Conservation (phyloP, 1,140 invertebrate species). For the Drosophila guanche region DNA sequence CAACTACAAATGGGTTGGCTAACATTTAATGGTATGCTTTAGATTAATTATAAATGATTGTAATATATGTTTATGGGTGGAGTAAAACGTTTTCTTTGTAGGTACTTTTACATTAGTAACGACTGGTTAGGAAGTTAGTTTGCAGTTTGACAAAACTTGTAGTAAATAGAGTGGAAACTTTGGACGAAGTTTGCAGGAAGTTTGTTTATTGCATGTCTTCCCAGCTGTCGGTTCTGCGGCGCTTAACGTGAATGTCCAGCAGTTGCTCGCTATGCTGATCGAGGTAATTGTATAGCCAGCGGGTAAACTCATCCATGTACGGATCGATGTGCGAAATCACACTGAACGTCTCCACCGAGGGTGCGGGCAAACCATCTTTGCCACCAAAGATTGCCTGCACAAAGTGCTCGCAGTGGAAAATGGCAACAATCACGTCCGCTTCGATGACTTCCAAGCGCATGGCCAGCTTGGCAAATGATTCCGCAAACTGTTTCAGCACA, state of each 20-base stretch:
- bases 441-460: conserved; percentile 64
- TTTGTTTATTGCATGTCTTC: background rate
- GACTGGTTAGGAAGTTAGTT: no score
- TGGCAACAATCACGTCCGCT: conserved; percentile 62
- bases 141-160: no score
- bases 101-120: no score
- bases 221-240: conserved; percentile 17
- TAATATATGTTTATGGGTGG: no score
- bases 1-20: no score
- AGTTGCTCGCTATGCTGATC: conserved; percentile 43
- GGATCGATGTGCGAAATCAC: conserved; percentile 60
- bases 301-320: conserved; percentile 61
- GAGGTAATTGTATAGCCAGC: conserved; percentile 61
- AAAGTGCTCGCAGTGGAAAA: conserved; percentile 73
- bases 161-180: no score
- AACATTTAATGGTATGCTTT: no score
- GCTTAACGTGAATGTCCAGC: conserved; percentile 22
- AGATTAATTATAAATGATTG: no score
- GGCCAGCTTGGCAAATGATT: conserved; percentile 73
- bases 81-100: no score
- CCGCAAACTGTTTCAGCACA: conserved; percentile 72
- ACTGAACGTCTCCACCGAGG: conserved; percentile 48
- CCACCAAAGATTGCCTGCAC: conserved; percentile 58
- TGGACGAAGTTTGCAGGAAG: no score
- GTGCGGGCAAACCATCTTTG: conserved; percentile 24